Percentiles rank a stretch among this genome's conserved stretches.
These are phyloP conservation scores for Colius striatus DNA, from an alignment of 2,113 vertebrate species.

Conservation along the genomic window DNA sequence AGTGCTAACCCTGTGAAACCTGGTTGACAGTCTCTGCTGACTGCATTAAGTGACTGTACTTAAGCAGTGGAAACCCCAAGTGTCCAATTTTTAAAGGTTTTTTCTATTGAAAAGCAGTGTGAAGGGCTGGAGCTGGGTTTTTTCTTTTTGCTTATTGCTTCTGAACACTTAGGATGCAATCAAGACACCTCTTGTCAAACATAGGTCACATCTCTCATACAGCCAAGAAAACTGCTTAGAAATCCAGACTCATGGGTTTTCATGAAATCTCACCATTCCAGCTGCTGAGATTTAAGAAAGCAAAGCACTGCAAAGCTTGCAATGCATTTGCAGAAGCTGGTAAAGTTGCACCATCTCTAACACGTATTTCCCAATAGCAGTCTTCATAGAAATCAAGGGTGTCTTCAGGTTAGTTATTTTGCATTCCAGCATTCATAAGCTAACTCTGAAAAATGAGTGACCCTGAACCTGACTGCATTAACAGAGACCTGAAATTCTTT, in stretches of 20 bases:
- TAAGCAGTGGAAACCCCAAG: background rate
- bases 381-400: background rate
- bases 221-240: background rate
- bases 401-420: background rate
- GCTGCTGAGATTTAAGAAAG: background rate
- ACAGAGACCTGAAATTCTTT: background rate
- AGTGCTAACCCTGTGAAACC: background rate
- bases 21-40: background rate
- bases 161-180: background rate
- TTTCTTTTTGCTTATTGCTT: background rate
- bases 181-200: background rate
- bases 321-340: background rate
- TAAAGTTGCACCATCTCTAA: background rate
- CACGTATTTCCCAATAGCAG: background rate
- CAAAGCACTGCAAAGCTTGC: background rate
- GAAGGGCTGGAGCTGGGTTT: background rate
- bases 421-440: background rate
- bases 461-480: background rate
- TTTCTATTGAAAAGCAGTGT: background rate
- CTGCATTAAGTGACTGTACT: background rate
- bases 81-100: background rate
- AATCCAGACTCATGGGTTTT: background rate
- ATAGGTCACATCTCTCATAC: background rate
- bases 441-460: background rate
- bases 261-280: background rate